phyloP scores from a whole-genome alignment of 1,140 invertebrate genomes.

The Homarus americanus region DNA sequence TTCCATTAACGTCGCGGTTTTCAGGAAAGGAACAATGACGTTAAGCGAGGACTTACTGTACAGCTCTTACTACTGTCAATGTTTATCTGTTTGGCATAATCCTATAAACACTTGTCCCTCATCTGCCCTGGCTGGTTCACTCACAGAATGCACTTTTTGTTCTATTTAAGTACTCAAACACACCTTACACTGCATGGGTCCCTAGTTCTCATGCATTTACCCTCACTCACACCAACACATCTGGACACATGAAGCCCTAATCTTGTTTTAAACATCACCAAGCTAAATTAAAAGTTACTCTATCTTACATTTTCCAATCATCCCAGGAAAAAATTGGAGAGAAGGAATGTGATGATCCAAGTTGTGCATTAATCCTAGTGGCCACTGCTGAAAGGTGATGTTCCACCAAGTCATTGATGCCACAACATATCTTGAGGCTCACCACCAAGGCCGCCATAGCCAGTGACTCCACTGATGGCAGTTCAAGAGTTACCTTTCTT shows the following conservation, averaged over 20 bases:
- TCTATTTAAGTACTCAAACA: too few relatives aligned
- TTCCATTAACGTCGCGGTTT: too few relatives aligned
- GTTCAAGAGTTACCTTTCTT: background rate
- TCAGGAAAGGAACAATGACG: too few relatives aligned
- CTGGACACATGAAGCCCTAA: background rate
- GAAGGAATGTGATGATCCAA: background rate
- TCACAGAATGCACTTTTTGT: too few relatives aligned
- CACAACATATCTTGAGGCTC: background rate
- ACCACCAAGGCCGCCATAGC: background rate
- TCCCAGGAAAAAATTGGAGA: background rate
- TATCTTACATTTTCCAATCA: background rate
- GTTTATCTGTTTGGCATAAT: too few relatives aligned
- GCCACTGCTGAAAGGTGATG: background rate
- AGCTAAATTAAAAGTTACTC: background rate
- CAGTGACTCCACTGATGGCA: background rate
- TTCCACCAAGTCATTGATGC: background rate
- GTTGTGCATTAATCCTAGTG: background rate
- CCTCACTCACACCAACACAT: too few relatives aligned
- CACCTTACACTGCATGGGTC: too few relatives aligned
- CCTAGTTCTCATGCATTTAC: too few relatives aligned
- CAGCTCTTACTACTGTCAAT: too few relatives aligned
- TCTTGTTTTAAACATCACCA: background rate
- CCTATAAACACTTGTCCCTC: too few relatives aligned
- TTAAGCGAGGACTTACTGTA: too few relatives aligned
- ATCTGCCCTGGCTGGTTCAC: too few relatives aligned